Evolutionary conservation across 2,888 invertebrate genomes (phyloP).

Genomic region (Spodoptera littoralis): DNA sequence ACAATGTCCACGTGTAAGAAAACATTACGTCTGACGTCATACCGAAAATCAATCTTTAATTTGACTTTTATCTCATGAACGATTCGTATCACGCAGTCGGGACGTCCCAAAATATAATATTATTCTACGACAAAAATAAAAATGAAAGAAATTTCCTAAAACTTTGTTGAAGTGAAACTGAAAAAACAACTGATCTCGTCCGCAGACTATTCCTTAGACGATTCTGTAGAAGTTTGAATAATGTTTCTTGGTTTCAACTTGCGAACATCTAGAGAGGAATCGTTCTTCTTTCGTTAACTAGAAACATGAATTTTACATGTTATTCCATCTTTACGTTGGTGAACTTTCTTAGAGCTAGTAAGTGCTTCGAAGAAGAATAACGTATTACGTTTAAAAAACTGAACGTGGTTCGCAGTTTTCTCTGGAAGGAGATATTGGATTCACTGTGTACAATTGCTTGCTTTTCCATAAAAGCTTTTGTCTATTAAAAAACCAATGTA

Average conservation of each 20-base stretch:
- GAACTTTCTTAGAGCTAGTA: constrained; percentile 31
- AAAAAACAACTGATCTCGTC: constrained; percentile 16
- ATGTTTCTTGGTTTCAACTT: constrained; percentile 48
- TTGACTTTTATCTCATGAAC: background rate
- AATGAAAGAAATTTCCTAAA: constrained; percentile 13
- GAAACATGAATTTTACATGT: constrained; percentile 58
- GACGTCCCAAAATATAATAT: constrained; percentile 7
- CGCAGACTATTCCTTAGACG: constrained; percentile 28
- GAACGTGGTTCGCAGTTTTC: constrained; percentile 22
- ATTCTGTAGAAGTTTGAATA: constrained; percentile 52
- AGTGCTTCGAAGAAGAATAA: constrained; percentile 42
- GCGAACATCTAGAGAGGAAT: constrained; percentile 40
- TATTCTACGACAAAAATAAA: constrained; percentile 9
- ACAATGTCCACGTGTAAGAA: too few relatives aligned
- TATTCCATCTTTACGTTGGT: constrained; percentile 42
- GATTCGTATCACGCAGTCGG: constrained; percentile 11
- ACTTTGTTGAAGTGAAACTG: constrained; percentile 25
- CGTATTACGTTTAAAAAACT: constrained; percentile 40
- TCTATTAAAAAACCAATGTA: background rate
- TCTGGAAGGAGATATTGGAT: constrained; percentile 32
- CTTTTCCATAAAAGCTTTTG: constrained; percentile 28
- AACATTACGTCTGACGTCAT: too few relatives aligned
- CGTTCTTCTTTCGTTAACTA: constrained; percentile 47
- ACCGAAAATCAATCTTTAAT: too few relatives aligned
- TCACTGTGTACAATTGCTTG: constrained; percentile 25